Evolutionary conservation across 2,888 invertebrate genomes (phyloP), one percentile per base, ranked within the genome.

Genomic region (Oscheius sp.): DNA sequence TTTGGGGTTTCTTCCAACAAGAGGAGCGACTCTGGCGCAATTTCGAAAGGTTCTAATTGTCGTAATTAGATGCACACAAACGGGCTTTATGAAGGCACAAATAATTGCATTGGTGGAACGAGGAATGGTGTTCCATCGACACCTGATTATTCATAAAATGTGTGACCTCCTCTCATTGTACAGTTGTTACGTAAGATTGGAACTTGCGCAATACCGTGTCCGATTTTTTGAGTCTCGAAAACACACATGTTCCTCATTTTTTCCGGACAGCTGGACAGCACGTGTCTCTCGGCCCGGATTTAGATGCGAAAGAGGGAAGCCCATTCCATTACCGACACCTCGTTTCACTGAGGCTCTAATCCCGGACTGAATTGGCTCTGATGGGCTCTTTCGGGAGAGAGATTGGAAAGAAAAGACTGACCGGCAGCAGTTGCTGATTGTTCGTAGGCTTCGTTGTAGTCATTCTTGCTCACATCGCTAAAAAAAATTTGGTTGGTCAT

Each of bases 341-440:
- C 37, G 60, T 60, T 60, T 60, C 60, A 33, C 5, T n/a, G 63
- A 63, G 29, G n/a, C 60, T 60, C 35, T 48, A 63, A 63, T 63
- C 63, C 63, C 60, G 35, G 37, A 48, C 60, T 63, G 47, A 50
- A 63, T 48, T 47, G 63, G 63, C 29, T 21, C 29, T 53, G n/a
- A 21, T 21, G 10, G 63, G 48, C 21, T 9, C 29, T 63, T 47
- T 21, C n/a, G 29, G 47, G 62, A 2, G 29, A 21, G 29, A 63
- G 9, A 33, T 37, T 60, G n/a, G 37, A 37, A 37, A n/a, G 37
- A 48, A 48, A 63, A 21, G 21, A 68, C 68, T 42, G 21, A 68
- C 68, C 68, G 68, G 68, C 53, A 68, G 68, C 32, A 68, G 68
- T 37, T 68, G 68, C 42, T 68, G 68, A 21, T 68, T 68, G 42